Conservation (phyloP, 2,797 vertebrate species). For the Clarias platycephalus region DNA sequence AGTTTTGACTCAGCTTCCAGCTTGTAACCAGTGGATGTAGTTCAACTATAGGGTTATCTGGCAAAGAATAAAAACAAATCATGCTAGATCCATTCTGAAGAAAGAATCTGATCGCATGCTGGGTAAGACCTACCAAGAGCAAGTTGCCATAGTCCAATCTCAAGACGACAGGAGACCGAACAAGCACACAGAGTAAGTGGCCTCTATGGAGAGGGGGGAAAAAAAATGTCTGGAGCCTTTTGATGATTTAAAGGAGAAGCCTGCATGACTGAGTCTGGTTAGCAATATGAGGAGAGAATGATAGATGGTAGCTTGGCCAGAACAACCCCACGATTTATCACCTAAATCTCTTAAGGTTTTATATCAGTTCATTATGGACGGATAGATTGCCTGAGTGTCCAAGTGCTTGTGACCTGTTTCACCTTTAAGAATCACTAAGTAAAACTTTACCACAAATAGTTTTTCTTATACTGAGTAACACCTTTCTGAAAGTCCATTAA, state of each 20-base stretch:
- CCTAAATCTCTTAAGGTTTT: background rate
- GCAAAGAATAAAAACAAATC: background rate
- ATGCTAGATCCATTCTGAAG: background rate
- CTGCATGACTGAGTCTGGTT: background rate
- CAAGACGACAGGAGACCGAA: background rate
- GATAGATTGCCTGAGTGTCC: background rate
- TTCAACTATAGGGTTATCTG: background rate
- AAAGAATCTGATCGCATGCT: background rate
- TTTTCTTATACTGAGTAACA: background rate
- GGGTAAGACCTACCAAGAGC: background rate
- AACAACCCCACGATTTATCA: slow-evolving; percentile 6
- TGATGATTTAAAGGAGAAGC: slow-evolving; percentile 5
- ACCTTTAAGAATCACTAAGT: slow-evolving; percentile 11
- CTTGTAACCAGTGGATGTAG: background rate
- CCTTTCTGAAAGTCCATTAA: background rate
- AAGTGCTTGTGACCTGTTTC: background rate
- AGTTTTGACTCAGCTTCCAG: background rate
- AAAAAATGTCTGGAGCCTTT: background rate
- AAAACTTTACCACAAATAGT: slow-evolving; percentile 12
- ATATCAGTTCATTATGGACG: slow-evolving; percentile 4
- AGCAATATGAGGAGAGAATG: background rate
- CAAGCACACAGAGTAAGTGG: background rate
- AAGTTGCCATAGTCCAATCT: background rate
- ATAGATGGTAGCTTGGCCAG: slow-evolving; percentile 1
- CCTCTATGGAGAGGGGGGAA: background rate